Evolutionary conservation across 2,888 invertebrate species (phyloP), one percentile per base, ranked within the genome.

Genomic region (Rhingia campestris): DNA sequence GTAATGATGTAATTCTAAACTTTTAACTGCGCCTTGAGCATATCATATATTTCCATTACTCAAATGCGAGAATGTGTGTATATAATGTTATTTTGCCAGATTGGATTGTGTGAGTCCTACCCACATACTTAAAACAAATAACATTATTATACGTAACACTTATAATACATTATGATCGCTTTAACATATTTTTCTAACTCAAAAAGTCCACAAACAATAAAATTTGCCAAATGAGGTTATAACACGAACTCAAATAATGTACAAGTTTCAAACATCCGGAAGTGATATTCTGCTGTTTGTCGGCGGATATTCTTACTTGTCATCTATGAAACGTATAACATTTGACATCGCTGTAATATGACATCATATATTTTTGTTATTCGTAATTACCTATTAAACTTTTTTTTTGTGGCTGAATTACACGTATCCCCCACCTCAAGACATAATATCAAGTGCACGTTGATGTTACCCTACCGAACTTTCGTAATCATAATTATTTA

Each of bases 401-500:
- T 45, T 45, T 45, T 5, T n/a, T 5, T 45, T 45, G n/a, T 45
- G 12, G 43, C 43, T n/a, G 1, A 43, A 12, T 43, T 4, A 12
- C 43, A 12, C 43, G 9, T 10, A 37, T 41, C 7, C 41, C 2
- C 9, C 37, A 41, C 9, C 6, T 41, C 4, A 6, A 41, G 41
- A 6, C 10, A 10, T 10, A 49, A 32, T 22, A 22, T 49, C 49
- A 9, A 49, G 6, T 22, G 49, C 49, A 10, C 30, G 22, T 22
- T 7, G 14, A 10, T 32, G 14, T 49, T 33, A 67, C 61, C 72
- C 73, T 69, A 47, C 77, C 74, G 73, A 69, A 61, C 81, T 82
- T 86, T 86, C 82, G 81, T 77, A 84, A 84, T 86, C 81, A 80
- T 80, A 76, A 80, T 84, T 22, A n/a, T 22, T 86, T 74, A 70